Percentiles rank a stretch among this genome's conserved stretches.
These are phyloP conservation scores for Rhopalosiphum maidis DNA, from an alignment of 1,140 invertebrate genomes.

Conservation along the genomic window DNA sequence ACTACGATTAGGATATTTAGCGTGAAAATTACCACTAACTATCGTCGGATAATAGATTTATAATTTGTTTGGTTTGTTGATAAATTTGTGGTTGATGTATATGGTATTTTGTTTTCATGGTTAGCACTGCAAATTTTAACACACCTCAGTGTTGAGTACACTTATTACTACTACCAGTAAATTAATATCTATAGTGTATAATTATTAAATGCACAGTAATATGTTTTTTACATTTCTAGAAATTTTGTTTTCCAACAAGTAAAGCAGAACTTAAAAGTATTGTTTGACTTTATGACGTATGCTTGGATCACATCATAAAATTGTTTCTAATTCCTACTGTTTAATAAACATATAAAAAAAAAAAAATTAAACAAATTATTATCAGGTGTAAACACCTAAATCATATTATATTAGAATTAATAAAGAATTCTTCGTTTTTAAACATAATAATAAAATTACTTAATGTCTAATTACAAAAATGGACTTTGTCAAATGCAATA, in stretches of 20 bases:
- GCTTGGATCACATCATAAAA: background rate
- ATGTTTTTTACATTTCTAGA: background rate
- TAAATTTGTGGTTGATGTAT: too few species aligned
- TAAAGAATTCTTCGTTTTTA: conserved; percentile 22
- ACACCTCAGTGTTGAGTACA: background rate
- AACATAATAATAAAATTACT: conserved; percentile 36
- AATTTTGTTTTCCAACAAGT: background rate
- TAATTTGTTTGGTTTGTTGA: background rate
- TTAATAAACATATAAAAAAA: background rate
- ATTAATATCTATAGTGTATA: background rate
- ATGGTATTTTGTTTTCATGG: too few species aligned
- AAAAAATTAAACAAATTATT: background rate
- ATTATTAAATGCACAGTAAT: background rate
- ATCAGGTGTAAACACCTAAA: background rate
- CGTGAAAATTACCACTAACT: background rate
- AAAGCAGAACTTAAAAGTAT: background rate
- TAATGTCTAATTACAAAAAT: conserved; percentile 20
- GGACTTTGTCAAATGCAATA: conserved; percentile 38
- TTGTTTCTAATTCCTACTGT: background rate
- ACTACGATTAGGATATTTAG: background rate
- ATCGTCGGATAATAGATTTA: background rate
- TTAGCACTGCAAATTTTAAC: too few species aligned
- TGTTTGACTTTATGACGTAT: background rate
- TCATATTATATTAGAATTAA: conserved; percentile 34
- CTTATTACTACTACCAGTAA: background rate